Conservation (phyloP, 1,140 invertebrate species). For the Littorina saxatilis region DNA sequence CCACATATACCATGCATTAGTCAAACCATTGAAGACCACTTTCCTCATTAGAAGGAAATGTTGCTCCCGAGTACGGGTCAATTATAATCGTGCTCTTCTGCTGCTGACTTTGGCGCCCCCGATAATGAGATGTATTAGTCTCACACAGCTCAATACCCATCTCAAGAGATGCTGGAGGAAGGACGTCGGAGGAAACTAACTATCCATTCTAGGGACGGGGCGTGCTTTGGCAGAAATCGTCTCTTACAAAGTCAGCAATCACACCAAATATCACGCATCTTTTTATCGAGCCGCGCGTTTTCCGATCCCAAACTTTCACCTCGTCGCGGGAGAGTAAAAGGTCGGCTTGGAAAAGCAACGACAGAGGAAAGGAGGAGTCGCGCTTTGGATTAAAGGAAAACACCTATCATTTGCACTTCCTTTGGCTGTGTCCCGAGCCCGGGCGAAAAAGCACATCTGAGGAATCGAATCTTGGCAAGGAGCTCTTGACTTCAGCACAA, state of each 20-base stretch:
- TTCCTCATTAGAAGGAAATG: too few relatives aligned
- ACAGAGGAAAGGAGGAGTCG: constrained; percentile 33
- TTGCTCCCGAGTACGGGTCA: neutral
- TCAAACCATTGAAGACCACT: too few relatives aligned
- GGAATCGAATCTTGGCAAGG: neutral
- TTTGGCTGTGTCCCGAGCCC: neutral
- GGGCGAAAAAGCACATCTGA: constrained; percentile 2
- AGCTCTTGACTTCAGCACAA: too few relatives aligned
- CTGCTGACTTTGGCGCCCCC: neutral
- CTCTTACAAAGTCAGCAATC: constrained; percentile 25
- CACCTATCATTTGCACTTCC: constrained; percentile 35
- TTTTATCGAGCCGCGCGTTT: constrained; percentile 24
- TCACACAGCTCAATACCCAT: neutral
- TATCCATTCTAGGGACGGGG: neutral
- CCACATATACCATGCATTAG: too few relatives aligned
- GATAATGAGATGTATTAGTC: constrained; percentile 18
- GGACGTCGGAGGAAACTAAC: neutral
- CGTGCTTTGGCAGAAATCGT: constrained; percentile 4
- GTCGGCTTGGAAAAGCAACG: constrained; percentile 30
- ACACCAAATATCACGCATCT: neutral
- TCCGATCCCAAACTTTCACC: constrained; percentile 34
- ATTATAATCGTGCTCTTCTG: neutral
- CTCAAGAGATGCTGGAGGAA: neutral
- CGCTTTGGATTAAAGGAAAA: constrained; percentile 34
- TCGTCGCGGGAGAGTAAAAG: neutral